Conservation (phyloP, 2,888 invertebrate species). For the Abrostola triplasia region DNA sequence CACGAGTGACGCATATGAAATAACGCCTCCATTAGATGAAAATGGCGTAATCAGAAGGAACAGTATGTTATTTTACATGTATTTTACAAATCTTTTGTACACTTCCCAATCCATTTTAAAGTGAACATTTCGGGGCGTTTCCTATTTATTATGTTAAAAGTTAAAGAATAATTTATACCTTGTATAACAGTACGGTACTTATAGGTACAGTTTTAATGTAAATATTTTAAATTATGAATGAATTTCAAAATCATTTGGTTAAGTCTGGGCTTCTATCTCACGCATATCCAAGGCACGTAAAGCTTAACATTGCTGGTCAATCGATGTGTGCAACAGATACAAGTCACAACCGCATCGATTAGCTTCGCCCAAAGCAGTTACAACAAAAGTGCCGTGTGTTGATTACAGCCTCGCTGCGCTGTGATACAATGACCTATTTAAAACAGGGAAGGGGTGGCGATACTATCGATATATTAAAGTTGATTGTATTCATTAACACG, state of each 20-base stretch:
- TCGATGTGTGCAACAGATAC: not conserved
- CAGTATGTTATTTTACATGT: conserved; percentile 6
- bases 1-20: conserved; percentile 12
- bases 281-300: no score
- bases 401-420: not conserved
- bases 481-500: no score
- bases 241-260: no score
- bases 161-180: no score
- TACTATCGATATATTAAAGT: not conserved
- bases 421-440: conserved; percentile 1
- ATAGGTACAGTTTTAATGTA: no score
- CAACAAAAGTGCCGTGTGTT: not conserved
- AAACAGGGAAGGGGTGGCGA: not conserved
- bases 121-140: no score
- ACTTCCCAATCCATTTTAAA: no score
- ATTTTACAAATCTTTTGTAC: not conserved
- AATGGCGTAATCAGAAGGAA: conserved; percentile 2
- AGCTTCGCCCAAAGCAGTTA: not conserved
- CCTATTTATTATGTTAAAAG: no score
- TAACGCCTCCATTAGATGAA: conserved; percentile 6
- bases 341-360: not conserved
- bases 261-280: no score
- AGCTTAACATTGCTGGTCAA: no score
- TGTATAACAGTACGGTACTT: no score
- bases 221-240: no score